Evolutionary conservation across 2,888 invertebrate genomes (phyloP), one percentile per base, ranked within the genome.

Genomic region (Drosophila testacea): DNA sequence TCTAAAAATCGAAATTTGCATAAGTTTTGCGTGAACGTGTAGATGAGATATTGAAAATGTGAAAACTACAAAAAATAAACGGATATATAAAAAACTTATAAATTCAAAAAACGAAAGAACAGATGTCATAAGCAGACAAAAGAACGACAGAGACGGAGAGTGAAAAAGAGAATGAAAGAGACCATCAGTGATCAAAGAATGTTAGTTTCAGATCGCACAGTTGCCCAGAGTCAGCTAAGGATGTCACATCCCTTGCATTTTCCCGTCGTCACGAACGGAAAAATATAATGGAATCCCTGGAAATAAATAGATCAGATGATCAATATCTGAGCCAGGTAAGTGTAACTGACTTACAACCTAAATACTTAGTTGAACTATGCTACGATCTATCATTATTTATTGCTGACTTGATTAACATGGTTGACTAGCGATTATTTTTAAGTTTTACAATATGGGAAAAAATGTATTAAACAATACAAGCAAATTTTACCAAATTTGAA

Each of bases 1-100:
- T 46, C 59, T 36, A 41, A 82, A 82, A 65, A 76, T 74, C 42
- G 32, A 81, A 87, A 83, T 83, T 83, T 87, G 82, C 87, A 83
- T 84, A 83, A 81, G 77, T 79, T 81, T 83, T 74, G 77, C 76
- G 73, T 69, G 77, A 16, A 51, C 39, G 65, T 55, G 22, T 59
- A 42, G 61, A 57, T 55, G 66, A 36, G 32, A 54, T 62, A 72
- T 69, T 65, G 61, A 69, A 76, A 76, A 68, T 48, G 51, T 42
- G 34, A 62, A 52, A 16, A 30, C 28, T 28, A 44, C 7, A 46
- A 10, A 36, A 56, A 44, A 39, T 52, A 9, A 6, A 16, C 48
- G 32, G 7, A 28, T 16, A 48, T 34, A 41, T 16, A n/a, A 41
- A 67, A 46, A 39, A 32, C 16, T 9, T 42, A 51, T 41, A 36